Evolutionary conservation across 2,888 invertebrate species (phyloP).

Genomic region (Lysandra bellargus): DNA sequence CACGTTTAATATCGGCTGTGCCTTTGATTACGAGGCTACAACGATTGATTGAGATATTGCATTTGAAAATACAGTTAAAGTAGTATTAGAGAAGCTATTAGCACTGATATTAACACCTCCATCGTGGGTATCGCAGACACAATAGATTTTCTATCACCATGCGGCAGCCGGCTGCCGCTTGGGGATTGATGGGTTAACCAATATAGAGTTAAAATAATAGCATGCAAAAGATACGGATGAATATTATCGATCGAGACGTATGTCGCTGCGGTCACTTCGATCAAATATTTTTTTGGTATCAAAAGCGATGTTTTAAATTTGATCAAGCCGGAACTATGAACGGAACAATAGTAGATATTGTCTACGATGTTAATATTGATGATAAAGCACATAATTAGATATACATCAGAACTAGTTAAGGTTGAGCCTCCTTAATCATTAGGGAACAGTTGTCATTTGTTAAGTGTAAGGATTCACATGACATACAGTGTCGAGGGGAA

Average conservation of each 20-base stretch:
- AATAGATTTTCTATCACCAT: no score
- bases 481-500: neutral
- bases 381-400: neutral
- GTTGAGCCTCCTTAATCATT: neutral
- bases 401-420: neutral
- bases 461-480: slow-evolving; percentile 13
- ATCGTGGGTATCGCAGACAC: no score
- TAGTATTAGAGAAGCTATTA: neutral
- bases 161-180: no score
- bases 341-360: neutral
- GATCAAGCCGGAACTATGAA: neutral
- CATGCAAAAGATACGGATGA: neutral
- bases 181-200: no score
- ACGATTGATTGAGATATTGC: slow-evolving; percentile 19
- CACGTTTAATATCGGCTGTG: slow-evolving; percentile 18
- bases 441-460: slow-evolving; percentile 17
- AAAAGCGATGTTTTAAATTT: neutral
- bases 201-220: neutral
- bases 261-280: neutral
- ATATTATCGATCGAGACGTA: neutral
- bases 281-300: neutral
- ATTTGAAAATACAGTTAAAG: slow-evolving; percentile 1
- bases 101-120: neutral
- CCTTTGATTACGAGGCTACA: slow-evolving; percentile 15
- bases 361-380: neutral